Conservation (phyloP, 2,888 invertebrate genomes). For the Tetropium fuscum region DNA sequence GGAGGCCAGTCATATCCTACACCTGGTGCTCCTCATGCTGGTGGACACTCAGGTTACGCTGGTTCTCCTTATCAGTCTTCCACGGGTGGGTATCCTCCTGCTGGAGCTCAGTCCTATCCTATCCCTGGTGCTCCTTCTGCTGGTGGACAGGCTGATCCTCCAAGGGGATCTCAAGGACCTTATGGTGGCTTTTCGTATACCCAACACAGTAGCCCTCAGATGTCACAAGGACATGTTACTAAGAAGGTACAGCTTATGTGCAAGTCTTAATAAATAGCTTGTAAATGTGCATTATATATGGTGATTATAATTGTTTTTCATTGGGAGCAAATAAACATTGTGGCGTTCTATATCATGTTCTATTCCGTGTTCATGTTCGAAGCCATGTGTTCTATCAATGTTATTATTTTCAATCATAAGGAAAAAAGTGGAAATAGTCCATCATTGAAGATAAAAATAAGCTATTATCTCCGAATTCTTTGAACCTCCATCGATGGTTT, state of each 20-base stretch:
- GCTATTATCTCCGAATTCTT: too few relatives aligned
- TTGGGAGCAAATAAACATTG: too few relatives aligned
- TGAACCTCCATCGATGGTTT: too few relatives aligned
- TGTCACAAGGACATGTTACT: conserved; percentile 30
- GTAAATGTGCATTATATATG: background rate
- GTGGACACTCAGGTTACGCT: conserved; percentile 55
- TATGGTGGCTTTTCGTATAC: conserved; percentile 48
- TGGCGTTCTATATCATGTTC: too few relatives aligned
- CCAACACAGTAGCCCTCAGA: conserved; percentile 32
- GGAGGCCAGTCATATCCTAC: conserved; percentile 26
- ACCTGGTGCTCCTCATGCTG: conserved; percentile 7
- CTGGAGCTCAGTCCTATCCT: conserved; percentile 48
- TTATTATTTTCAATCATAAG: too few relatives aligned
- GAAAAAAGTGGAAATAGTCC: too few relatives aligned
- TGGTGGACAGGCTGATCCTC: conserved; percentile 36
- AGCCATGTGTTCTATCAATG: too few relatives aligned
- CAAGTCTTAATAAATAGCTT: background rate
- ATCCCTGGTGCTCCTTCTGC: conserved; percentile 61
- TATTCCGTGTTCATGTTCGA: too few relatives aligned
- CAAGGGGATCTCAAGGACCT: conserved; percentile 44
- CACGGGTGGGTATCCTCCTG: conserved; percentile 8
- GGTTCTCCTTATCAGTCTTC: conserved; percentile 56
- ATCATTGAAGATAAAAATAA: too few relatives aligned
- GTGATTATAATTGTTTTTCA: too few relatives aligned
- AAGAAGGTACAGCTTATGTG: conserved; percentile 42